phyloP scores from a whole-genome alignment of 2,888 invertebrate species.

The Epinotia bilunana region DNA sequence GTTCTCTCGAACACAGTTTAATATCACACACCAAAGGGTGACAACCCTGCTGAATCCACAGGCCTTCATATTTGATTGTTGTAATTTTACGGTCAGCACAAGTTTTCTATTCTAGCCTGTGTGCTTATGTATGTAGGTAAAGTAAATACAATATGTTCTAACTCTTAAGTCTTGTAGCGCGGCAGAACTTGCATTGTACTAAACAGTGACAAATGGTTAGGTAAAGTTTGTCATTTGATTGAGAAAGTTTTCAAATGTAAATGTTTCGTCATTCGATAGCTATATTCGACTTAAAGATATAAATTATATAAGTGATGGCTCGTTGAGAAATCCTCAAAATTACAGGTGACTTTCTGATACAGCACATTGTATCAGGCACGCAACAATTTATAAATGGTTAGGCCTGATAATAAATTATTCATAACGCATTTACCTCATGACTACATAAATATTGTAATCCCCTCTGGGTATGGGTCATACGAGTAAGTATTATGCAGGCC shows the following conservation, averaged over 20 bases:
- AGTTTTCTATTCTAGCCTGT: not conserved
- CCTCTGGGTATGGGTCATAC: slow-evolving; percentile 19
- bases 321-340: too few species aligned
- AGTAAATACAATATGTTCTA: not conserved
- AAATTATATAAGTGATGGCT: too few species aligned
- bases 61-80: not conserved
- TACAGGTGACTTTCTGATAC: too few species aligned
- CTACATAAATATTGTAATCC: slow-evolving; percentile 32
- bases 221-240: not conserved
- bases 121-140: not conserved
- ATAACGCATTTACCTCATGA: slow-evolving; percentile 17
- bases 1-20: too few species aligned
- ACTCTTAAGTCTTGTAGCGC: not conserved
- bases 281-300: too few species aligned
- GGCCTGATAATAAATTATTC: slow-evolving; percentile 5
- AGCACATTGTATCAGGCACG: not conserved
- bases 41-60: not conserved
- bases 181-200: not conserved
- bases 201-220: not conserved
- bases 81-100: not conserved
- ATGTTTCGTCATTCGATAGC: too few species aligned
- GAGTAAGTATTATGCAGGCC: slow-evolving; percentile 15
- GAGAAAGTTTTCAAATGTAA: too few species aligned
- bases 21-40: not conserved
- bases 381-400: not conserved